Percentiles rank a stretch among this genome's conserved stretches.
Evolutionary conservation across 2,797 vertebrate genomes (phyloP).

Genomic region (Gobionotothen gibberifrons): DNA sequence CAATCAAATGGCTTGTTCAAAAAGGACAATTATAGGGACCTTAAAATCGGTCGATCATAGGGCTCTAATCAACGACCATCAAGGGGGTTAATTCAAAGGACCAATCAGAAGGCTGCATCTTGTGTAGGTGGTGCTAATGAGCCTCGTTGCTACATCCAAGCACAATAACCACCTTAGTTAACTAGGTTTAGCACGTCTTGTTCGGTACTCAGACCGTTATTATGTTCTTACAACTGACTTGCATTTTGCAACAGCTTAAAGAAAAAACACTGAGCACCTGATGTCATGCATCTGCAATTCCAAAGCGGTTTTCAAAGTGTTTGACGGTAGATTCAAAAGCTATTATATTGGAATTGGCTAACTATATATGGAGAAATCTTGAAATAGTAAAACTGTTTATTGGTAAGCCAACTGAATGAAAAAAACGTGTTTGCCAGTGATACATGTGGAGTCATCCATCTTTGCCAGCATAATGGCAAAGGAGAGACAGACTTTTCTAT

Average conservation of each 20-base stretch:
- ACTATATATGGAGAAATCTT: constrained; percentile 4
- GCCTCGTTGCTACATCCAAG: too few species aligned
- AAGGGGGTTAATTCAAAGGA: too few species aligned
- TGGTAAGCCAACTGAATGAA: constrained; percentile 27
- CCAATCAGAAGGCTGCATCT: too few species aligned
- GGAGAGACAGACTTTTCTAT: constrained; percentile 26
- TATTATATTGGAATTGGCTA: neutral
- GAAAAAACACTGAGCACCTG: neutral
- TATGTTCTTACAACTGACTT: constrained; percentile 4
- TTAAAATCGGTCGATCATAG: too few species aligned
- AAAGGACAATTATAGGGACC: too few species aligned
- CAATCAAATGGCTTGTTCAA: too few species aligned
- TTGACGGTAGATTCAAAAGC: neutral
- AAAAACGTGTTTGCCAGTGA: constrained; percentile 37
- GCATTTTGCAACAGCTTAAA: constrained; percentile 18
- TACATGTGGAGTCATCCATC: constrained; percentile 57
- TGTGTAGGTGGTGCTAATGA: too few species aligned
- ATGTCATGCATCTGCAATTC: constrained; percentile 31
- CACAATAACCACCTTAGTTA: too few species aligned
- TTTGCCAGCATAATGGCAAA: constrained; percentile 46
- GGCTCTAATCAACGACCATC: too few species aligned
- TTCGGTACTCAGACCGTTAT: neutral
- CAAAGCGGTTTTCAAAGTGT: constrained; percentile 18
- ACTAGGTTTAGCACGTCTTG: too few species aligned
- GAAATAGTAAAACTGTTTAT: constrained; percentile 39